These are phyloP conservation scores for Sternotherus odoratus DNA, from an alignment of 2,797 vertebrate species.

Conservation along the genomic window DNA sequence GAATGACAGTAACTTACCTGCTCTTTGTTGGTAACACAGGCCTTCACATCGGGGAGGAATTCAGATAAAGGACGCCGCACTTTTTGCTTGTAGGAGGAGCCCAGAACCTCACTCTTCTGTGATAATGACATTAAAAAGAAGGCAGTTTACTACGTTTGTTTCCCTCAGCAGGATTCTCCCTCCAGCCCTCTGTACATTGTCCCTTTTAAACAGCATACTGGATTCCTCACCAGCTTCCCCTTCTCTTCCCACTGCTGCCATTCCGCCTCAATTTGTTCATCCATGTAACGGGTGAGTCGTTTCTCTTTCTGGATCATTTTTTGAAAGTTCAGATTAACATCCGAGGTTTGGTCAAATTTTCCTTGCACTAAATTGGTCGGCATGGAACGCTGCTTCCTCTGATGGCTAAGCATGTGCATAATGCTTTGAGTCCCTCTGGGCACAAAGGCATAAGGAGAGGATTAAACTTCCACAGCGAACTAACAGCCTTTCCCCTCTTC, in stretches of 20 bases:
- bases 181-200: neutral
- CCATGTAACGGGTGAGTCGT: neutral
- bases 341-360: neutral
- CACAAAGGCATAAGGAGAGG: too few species aligned
- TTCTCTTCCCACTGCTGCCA: constrained; percentile 12
- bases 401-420: neutral
- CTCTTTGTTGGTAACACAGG: neutral
- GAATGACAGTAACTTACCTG: neutral
- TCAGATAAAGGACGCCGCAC: neutral
- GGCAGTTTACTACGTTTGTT: neutral
- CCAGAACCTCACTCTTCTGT: constrained; percentile 3
- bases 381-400: neutral
- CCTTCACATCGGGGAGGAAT: neutral
- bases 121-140: neutral
- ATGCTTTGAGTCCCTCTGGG: constrained; percentile 6
- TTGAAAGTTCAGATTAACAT: neutral
- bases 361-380: neutral
- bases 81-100: neutral
- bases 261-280: neutral
- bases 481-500: neutral
- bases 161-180: neutral
- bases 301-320: neutral
- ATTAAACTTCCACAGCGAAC: neutral
- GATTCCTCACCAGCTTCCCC: neutral
- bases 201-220: neutral